Evolutionary conservation across 2,797 vertebrate genomes (phyloP).

Genomic region (Scarus forsteni): DNA sequence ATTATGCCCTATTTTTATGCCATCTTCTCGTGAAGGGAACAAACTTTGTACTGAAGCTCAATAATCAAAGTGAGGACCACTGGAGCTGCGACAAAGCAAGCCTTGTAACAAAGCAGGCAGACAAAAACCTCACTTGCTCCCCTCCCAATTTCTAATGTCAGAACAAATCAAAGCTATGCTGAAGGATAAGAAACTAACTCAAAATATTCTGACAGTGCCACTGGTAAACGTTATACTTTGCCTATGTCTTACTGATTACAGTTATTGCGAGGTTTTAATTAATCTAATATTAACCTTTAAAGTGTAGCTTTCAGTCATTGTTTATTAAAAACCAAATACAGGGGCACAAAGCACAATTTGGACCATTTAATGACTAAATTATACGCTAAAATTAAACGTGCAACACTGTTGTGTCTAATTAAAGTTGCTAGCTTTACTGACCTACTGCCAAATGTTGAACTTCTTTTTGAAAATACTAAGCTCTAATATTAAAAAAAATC

Average conservation of each 20-base stretch:
- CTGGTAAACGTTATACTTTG: too few species aligned
- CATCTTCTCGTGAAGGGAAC: constrained; percentile 7
- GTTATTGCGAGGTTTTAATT: constrained; percentile 28
- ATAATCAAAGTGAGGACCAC: not conserved
- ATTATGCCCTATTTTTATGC: constrained; percentile 19
- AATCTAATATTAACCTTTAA: constrained; percentile 3
- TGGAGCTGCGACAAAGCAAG: constrained; percentile 2
- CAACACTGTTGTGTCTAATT: too few species aligned
- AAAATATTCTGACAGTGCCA: too few species aligned
- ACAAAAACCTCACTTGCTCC: too few species aligned
- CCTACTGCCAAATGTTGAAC: too few species aligned
- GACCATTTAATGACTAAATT: not conserved
- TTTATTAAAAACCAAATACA: constrained; percentile 16
- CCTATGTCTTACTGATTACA: not conserved
- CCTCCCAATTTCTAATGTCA: not conserved
- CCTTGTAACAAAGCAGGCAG: not conserved
- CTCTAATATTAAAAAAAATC: too few species aligned
- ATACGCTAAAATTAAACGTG: not conserved
- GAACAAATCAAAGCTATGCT: too few species aligned
- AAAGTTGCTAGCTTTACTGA: too few species aligned
- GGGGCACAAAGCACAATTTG: not conserved
- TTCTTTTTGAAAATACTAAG: too few species aligned
- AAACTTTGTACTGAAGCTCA: constrained; percentile 4
- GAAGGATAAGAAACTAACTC: too few species aligned
- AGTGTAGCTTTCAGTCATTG: constrained; percentile 9